Percentiles rank a stretch among this genome's conserved stretches.
These are phyloP conservation scores for Apostichopus leukothele DNA, from an alignment of 53 echinoderm and acorn worm genomes.

Conservation along the genomic window DNA sequence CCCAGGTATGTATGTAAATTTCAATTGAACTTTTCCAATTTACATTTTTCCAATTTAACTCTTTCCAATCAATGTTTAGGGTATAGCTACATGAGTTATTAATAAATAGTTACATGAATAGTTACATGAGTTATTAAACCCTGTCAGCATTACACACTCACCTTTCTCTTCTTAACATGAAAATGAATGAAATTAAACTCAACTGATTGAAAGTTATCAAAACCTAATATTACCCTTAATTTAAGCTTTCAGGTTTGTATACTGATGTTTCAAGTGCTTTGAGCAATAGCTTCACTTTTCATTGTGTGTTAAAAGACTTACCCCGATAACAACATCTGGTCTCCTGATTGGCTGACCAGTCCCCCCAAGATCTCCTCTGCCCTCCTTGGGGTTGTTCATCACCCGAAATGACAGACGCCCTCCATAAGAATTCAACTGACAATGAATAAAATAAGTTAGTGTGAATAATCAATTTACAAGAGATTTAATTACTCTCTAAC, in stretches of 20 bases:
- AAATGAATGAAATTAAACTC: background rate
- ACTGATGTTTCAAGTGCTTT: no score
- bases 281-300: background rate
- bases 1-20: no score
- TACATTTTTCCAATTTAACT: no score
- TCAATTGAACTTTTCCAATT: no score
- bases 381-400: conserved; percentile 56
- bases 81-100: no score
- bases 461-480: background rate
- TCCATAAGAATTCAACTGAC: conserved; percentile 78
- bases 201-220: no score
- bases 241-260: no score
- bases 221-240: no score
- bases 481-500: background rate
- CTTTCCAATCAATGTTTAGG: no score
- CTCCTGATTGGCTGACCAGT: conserved; percentile 63
- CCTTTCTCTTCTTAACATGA: background rate
- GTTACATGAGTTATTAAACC: no score
- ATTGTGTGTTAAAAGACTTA: conserved; percentile 50
- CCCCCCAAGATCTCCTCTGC: conserved; percentile 42
- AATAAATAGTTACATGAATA: no score
- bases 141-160: no score
- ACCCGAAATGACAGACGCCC: conserved; percentile 81
- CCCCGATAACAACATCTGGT: conserved; percentile 81
- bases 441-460: background rate